phyloP scores from a whole-genome alignment of 2,797 vertebrate species.

The Argya squamiceps region DNA sequence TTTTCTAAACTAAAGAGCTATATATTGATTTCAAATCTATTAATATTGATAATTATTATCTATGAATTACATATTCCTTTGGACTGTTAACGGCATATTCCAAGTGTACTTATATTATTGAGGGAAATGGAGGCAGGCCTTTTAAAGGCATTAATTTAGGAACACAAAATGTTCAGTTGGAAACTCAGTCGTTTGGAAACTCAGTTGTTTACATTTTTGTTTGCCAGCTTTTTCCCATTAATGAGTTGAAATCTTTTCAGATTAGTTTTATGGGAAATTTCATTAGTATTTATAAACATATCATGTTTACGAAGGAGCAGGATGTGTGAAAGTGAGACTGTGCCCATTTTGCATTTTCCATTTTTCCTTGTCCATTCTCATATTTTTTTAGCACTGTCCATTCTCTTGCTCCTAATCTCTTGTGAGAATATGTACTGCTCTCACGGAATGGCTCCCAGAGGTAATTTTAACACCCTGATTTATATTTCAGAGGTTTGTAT shows the following conservation, averaged over 20 bases:
- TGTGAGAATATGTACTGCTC: background rate
- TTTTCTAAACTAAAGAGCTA: background rate
- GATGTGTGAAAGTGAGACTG: background rate
- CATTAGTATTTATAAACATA: background rate
- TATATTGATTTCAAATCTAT: background rate
- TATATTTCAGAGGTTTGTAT: constrained; percentile 23
- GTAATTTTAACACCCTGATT: constrained; percentile 14
- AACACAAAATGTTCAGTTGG: background rate
- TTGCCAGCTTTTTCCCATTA: constrained; percentile 29
- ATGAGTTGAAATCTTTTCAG: background rate
- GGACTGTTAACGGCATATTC: background rate
- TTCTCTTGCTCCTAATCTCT: background rate
- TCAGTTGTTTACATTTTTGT: background rate
- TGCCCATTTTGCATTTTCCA: background rate
- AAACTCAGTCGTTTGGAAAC: constrained; percentile 20
- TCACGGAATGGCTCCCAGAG: background rate
- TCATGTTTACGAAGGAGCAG: background rate
- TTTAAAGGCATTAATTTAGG: background rate
- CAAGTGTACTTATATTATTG: background rate
- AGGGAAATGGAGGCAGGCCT: background rate
- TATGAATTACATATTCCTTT: background rate
- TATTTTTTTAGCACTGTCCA: background rate
- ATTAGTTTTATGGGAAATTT: background rate
- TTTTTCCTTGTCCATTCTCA: background rate
- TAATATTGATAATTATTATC: background rate